These are phyloP conservation scores for Abrostola triplasia DNA, from an alignment of 2,888 invertebrate genomes.

Conservation along the genomic window DNA sequence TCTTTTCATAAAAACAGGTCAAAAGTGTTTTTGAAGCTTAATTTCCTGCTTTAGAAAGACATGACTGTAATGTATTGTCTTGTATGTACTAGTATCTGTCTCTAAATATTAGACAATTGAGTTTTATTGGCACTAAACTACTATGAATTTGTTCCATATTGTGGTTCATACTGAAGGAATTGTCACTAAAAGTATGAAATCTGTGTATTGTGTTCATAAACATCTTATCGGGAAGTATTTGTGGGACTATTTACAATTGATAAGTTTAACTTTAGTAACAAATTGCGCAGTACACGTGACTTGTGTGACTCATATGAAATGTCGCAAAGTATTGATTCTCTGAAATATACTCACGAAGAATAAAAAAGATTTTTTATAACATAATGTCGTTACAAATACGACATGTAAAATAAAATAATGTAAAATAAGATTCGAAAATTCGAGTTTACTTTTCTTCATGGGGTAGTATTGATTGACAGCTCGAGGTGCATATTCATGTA, in stretches of 20 bases:
- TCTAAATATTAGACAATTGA: conserved; percentile 2
- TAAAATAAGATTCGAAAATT: conserved; percentile 29
- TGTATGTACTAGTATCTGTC: conserved; percentile 14
- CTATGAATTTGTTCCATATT: conserved; percentile 10
- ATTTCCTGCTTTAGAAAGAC: neutral
- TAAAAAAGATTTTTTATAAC: conserved; percentile 18
- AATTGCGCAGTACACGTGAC: conserved; percentile 20
- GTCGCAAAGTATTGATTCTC: conserved; percentile 16
- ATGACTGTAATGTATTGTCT: conserved; percentile 9
- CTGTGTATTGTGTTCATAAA: conserved; percentile 21
- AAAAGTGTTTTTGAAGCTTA: conserved; percentile 9
- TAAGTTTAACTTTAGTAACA: conserved; percentile 17
- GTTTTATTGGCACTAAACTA: conserved; percentile 1
- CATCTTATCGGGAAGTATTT: conserved; percentile 11
- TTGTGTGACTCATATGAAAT: conserved; percentile 5
- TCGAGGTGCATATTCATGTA: conserved; percentile 49
- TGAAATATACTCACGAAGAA: conserved; percentile 24
- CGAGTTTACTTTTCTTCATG: conserved; percentile 27
- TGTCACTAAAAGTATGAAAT: conserved; percentile 13
- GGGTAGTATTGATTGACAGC: neutral
- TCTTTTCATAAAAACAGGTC: conserved; percentile 1
- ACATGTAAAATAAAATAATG: conserved; percentile 29
- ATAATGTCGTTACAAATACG: conserved; percentile 14
- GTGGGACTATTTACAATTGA: conserved; percentile 24
- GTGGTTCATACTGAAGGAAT: conserved; percentile 4